A percentile compares a stretch with the other conserved stretches of the same genome.
These are phyloP conservation scores for Dioctria rufipes DNA, from an alignment of 2,888 invertebrate species.

Conservation along the genomic window DNA sequence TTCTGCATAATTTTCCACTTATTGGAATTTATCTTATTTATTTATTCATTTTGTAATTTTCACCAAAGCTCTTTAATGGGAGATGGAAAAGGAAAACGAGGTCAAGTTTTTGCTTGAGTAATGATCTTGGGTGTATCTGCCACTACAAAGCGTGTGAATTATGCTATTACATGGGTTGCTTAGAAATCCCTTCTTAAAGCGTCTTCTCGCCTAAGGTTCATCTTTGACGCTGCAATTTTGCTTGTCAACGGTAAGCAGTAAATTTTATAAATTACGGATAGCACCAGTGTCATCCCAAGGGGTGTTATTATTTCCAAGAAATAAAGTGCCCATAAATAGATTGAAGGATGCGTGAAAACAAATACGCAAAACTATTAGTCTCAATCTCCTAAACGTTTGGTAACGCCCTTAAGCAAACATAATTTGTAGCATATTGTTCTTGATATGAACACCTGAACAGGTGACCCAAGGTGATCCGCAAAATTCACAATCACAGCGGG, in stretches of 20 bases:
- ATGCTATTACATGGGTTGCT: neutral
- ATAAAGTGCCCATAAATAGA: neutral
- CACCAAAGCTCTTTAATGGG: too few species aligned
- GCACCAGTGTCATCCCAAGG: constrained; percentile 8
- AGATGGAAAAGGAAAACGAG: too few species aligned
- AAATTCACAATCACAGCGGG: constrained; percentile 48
- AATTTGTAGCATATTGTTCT: constrained; percentile 48
- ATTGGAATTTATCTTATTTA: neutral
- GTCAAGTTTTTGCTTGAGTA: too few species aligned
- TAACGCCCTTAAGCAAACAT: constrained; percentile 50
- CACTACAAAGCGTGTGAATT: constrained; percentile 8
- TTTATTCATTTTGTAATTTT: neutral
- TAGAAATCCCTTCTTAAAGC: neutral
- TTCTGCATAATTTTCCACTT: constrained; percentile 35
- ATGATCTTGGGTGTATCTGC: too few species aligned
- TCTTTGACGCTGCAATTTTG: neutral
- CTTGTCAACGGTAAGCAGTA: constrained; percentile 1
- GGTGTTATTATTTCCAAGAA: constrained; percentile 39
- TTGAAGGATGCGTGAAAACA: constrained; percentile 40
- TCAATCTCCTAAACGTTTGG: constrained; percentile 25
- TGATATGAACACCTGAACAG: constrained; percentile 33
- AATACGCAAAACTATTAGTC: constrained; percentile 50
- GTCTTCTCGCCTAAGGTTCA: neutral
- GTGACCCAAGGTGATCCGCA: constrained; percentile 38
- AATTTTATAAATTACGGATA: constrained; percentile 26